Evolutionary conservation across 1,140 invertebrate genomes (phyloP), one percentile per base, ranked within the genome.

Genomic region (Bathynomus jamesi): DNA sequence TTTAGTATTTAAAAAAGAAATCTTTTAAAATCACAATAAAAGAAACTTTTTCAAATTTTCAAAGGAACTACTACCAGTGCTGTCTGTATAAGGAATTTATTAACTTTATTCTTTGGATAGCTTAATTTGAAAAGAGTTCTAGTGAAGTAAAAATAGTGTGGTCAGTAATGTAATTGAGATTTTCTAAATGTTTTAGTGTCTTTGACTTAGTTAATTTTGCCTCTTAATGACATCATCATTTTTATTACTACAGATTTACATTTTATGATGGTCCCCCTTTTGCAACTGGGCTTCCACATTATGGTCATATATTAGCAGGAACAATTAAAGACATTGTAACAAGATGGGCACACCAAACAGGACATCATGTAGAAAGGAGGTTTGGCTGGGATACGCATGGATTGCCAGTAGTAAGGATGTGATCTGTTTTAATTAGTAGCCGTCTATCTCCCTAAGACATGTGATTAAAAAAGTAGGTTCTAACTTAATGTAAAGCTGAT

Each of bases 341-440:
- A 0, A 85, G 97, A 71, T 99, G 95, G 87, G 96, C 96, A 4
- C 94, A 98, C 84, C 96, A 98, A 92, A 93, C 89, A 84, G 97
- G 97, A 0, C 94, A 87, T 82, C 89, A 99, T 83, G 97, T 99
- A 5, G 96, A 99, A 81, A 87, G 98, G 69, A 85, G 97, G 61
- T 99, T 99, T 85, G 98, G 98, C 13, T 99, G 98, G 98, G 98
- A 99, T 87, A 97, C 94, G 79, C 98, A 99, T 85, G 98, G 98
- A 24, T 83, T 99, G 31, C 98, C 95, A 1, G 94, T 98, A 21
- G 82, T 83, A 71, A 79, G 81, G 7, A 8, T n/a, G n/a, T n/a
- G n/a, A n/a, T n/a, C n/a, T n/a, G n/a, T n/a, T n/a, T n/a, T n/a
- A n/a, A n/a, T n/a, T n/a, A n/a, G n/a, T n/a, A n/a, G n/a, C n/a